Evolutionary conservation across 1,140 invertebrate species (phyloP), one percentile per base, ranked within the genome.

Genomic region (Drosophila arizonae): DNA sequence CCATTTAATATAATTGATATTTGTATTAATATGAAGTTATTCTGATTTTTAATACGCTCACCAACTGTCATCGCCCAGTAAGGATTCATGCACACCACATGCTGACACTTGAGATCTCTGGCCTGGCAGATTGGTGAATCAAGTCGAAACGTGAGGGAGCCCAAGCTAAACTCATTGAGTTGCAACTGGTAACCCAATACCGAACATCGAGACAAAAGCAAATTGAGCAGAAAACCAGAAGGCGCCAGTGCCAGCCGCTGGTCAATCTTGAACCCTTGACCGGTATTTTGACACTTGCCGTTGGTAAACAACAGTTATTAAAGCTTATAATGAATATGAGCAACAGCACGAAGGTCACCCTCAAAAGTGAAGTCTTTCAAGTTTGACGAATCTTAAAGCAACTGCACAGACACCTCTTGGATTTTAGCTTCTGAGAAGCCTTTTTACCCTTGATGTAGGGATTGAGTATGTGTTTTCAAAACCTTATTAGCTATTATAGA

Each of bases 141-240:
- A 61, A 55, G 60, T 66, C 36, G 33, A 61, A 55, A 13, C n/a
- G 56, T 52, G 58, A 46, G 52, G 39, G 62, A 52, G 48, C 62
- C 50, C 74, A 66, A 70, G 69, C 63, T 78, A 86, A 79, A 71
- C 51, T 74, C 70, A 73, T 73, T 82, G 68, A 84, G 77, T 69
- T 87, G 78, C 81, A 81, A 79, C 50, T 81, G 76, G 84, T 84
- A 87, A 87, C 77, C 56, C 65, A 64, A 87, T 56, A 63, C 75
- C 51, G 15, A 68, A 54, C 50, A 39, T 54, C 70, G 72, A 87
- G 79, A 86, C 79, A 72, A 73, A 52, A 87, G 66, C 84, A 84
- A 90, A 90, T 90, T 90, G 88, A 90, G 82, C 88, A 90, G 80
- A 90, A 90, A 90, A 90, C 88, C 88, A 90, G 88, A 82, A 87